Evolutionary conservation across 2,113 vertebrate genomes (phyloP).

Genomic region (Thamnophis sirtalis): DNA sequence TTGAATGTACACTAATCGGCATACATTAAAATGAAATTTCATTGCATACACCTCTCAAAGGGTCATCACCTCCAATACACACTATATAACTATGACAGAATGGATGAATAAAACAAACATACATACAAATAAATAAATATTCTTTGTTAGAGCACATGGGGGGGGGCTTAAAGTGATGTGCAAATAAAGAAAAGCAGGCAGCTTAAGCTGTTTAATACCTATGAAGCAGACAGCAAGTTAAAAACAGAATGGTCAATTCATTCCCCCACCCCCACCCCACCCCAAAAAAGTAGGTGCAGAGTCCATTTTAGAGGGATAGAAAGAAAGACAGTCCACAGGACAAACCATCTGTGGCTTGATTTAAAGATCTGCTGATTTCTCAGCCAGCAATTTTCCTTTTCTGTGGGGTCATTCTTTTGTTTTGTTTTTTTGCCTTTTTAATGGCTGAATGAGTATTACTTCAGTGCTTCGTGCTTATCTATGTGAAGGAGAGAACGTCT

Average conservation of each 20-base stretch:
- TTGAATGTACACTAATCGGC: no score
- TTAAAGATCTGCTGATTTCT: conserved; percentile 38
- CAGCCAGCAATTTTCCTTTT: conserved; percentile 47
- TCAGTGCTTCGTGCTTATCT: conserved; percentile 42
- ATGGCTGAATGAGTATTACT: conserved; percentile 46
- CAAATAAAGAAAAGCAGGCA: not conserved
- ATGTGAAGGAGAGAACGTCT: conserved; percentile 39
- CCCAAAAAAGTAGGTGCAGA: no score
- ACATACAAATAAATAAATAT: no score
- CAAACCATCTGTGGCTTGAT: conserved; percentile 8
- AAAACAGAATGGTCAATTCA: not conserved
- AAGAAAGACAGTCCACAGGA: conserved; percentile 6
- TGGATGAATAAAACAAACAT: no score
- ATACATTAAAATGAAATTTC: no score
- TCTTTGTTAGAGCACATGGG: not conserved
- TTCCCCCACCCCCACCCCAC: no score
- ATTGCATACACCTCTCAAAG: no score
- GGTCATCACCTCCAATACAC: no score
- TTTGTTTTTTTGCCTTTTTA: conserved; percentile 39
- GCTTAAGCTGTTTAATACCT: not conserved
- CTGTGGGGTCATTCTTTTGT: conserved; percentile 26
- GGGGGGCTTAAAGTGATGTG: not conserved
- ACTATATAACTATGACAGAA: no score
- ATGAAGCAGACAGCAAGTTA: not conserved
- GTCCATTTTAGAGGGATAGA: conserved; percentile 9